Base-by-base conservation (phyloP, 1,140 invertebrate species). In the Battus philenor region DNA sequence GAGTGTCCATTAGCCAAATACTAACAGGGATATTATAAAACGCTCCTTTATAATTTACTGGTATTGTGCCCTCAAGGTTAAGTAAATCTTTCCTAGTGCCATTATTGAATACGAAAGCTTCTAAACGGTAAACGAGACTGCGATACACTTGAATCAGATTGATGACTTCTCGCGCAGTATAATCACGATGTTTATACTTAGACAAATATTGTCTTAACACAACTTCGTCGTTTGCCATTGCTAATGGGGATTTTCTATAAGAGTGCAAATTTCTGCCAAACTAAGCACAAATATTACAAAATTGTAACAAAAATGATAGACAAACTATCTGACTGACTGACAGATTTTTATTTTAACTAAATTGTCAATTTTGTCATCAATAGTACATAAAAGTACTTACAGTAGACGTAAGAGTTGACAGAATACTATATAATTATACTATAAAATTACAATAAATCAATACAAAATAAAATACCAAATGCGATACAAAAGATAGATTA, bases 1-100 rank as follows among this genome's bases (percentile, higher is more conserved):
- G 96, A 15, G 96, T 98, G 69, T 99, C 96, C 90, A 98, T 92
- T 16, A 99, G 70, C 95, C 96, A 99, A 62, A 99, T 93, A 76
- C 93, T 94, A 15, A 99, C 91, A 22, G 98, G 98, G 86, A 99
- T 99, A 86, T 99, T 97, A 84, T 99, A 99, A 9, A 85, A 89
- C 38, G 88, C 90, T 89, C 95, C 94, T 92, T 95, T 97, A 73
- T 95, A 98, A 20, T 87, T 87, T 1, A 98, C 95, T 16, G 97
- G 97, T 71, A 99, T 96, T 8, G 97, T 99, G 36, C 97, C 97
- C 71, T 92, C 89, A 8, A 99, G 86, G 74, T 93, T 93, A 6
- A 98, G 82, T 41, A 98, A 86, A 46, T 97, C 92, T 80, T 93
- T 95, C 43, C 88, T 84, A 8, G 87, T 89, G 22, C 97, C 97